phyloP scores from a whole-genome alignment of 1,140 invertebrate genomes.

The Argopecten irradians region DNA sequence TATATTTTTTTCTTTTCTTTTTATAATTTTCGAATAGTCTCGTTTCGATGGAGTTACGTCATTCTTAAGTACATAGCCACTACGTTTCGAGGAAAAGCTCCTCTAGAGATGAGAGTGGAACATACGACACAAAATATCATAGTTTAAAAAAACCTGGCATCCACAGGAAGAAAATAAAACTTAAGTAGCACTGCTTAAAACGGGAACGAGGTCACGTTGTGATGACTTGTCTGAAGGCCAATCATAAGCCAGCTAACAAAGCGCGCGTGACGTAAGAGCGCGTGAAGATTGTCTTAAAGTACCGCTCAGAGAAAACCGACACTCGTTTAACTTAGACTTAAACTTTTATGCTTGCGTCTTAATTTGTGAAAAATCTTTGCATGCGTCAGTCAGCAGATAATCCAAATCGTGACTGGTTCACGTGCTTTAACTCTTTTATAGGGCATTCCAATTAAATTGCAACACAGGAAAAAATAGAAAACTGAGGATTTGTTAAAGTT shows the following conservation, averaged over 20 bases:
- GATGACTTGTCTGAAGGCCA: not conserved
- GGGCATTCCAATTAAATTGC: not conserved
- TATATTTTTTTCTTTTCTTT: too few relatives aligned
- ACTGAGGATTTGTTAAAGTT: not conserved
- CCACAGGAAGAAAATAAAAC: too few relatives aligned
- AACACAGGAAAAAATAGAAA: slow-evolving; percentile 17
- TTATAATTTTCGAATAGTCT: too few relatives aligned
- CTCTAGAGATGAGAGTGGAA: too few relatives aligned
- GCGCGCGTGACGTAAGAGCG: not conserved
- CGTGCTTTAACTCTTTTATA: not conserved
- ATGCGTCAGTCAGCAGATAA: not conserved
- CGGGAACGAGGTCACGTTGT: not conserved
- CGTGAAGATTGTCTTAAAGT: not conserved
- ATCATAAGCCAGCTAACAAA: not conserved
- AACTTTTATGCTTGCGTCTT: not conserved
- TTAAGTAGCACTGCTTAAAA: not conserved
- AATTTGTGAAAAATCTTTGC: not conserved
- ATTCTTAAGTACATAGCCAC: too few relatives aligned
- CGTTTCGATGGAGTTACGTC: too few relatives aligned
- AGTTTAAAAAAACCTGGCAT: too few relatives aligned
- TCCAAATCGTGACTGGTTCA: not conserved
- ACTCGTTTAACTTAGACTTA: not conserved
- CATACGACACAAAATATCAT: not conserved
- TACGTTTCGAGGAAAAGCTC: too few relatives aligned
- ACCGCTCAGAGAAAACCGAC: not conserved